Conservation (phyloP, 2,888 invertebrate species). For the Micropterix aruncella region DNA sequence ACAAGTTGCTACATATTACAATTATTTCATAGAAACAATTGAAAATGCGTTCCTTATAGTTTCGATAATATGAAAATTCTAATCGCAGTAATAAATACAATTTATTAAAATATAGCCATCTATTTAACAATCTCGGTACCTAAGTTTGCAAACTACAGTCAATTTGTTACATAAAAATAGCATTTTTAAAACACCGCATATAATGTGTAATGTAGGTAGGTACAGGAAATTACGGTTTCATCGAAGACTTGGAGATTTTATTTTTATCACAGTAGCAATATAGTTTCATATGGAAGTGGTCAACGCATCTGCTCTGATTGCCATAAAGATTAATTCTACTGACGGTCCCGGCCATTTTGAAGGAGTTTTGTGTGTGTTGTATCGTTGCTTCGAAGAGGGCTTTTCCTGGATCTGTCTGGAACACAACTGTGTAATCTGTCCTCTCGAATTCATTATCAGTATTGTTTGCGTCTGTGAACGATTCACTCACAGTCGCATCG, state of each 20-base stretch:
- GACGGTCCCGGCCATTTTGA: constrained; percentile 48
- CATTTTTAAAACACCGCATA: too few relatives aligned
- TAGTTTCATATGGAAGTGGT: constrained; percentile 58
- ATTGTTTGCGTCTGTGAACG: constrained; percentile 21
- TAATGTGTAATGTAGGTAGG: too few relatives aligned
- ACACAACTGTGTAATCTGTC: constrained; percentile 47
- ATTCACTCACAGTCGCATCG: constrained; percentile 49
- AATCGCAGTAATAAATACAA: too few relatives aligned
- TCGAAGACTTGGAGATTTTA: neutral
- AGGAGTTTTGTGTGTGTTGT: neutral
- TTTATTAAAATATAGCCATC: too few relatives aligned
- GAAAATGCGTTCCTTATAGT: too few relatives aligned
- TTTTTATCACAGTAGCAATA: constrained; percentile 52
- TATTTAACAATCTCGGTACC: too few relatives aligned
- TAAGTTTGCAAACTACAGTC: too few relatives aligned
- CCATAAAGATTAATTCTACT: constrained; percentile 70
- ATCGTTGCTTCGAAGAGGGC: constrained; percentile 73
- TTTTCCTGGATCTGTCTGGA: constrained; percentile 49
- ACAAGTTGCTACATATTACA: too few relatives aligned
- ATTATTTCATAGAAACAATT: too few relatives aligned
- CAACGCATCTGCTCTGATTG: constrained; percentile 64
- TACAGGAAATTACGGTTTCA: too few relatives aligned
- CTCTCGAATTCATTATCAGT: constrained; percentile 26
- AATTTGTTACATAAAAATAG: too few relatives aligned
- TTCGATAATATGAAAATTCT: too few relatives aligned